These are phyloP conservation scores for Nemapogon koenigi DNA, from an alignment of 2,888 invertebrate species.

Conservation along the genomic window DNA sequence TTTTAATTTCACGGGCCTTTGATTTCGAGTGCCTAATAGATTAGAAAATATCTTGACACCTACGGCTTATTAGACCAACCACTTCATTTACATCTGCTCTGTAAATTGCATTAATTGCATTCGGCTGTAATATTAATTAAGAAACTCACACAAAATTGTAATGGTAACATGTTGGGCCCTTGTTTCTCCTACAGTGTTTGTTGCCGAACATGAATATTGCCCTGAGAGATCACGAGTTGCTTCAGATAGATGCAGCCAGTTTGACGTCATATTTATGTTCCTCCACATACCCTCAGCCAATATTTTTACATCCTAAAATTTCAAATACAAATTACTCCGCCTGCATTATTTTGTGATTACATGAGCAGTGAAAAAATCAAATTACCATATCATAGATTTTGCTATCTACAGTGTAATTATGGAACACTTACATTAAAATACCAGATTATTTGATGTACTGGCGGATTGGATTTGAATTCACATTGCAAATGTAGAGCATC, in stretches of 20 bases:
- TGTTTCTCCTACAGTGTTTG: constrained; percentile 41
- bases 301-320: constrained; percentile 41
- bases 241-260: constrained; percentile 33
- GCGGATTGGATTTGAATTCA: constrained; percentile 50
- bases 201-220: constrained; percentile 43
- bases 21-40: too few relatives aligned
- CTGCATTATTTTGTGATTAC: background rate
- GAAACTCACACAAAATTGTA: constrained; percentile 41
- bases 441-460: constrained; percentile 43
- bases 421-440: constrained; percentile 51
- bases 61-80: too few relatives aligned
- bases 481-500: constrained; percentile 46
- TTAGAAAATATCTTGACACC: too few relatives aligned
- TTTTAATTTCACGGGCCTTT: too few relatives aligned
- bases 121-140: constrained; percentile 16
- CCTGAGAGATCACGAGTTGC: constrained; percentile 39
- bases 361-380: background rate
- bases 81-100: too few relatives aligned
- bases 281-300: constrained; percentile 39
- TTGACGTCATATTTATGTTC: constrained; percentile 24
- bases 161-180: constrained; percentile 36
- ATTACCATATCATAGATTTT: background rate
- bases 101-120: too few relatives aligned
- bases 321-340: background rate
- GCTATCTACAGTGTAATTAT: background rate